Base-by-base conservation (phyloP, 2,113 vertebrate species). In the Erinaceus europaeus region DNA sequence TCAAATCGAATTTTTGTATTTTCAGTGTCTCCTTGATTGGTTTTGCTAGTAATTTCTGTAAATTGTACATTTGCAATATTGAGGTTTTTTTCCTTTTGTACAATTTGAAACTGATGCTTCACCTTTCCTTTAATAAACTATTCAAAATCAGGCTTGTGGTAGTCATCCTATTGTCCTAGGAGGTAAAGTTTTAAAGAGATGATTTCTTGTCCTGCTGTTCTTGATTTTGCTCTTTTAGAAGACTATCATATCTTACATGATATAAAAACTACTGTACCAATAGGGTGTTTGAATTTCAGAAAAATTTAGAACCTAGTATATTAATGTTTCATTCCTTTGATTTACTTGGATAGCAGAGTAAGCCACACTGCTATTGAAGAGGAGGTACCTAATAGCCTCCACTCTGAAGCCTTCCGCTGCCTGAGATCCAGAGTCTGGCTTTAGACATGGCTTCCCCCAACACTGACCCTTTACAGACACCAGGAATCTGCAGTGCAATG, bases 61-160 rank as follows among this genome's bases (percentile, higher is more conserved):
- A 98, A 98, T 98, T 98, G 98, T 98, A 98, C 98, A 98, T 98
- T 98, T 98, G 97, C 97, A 97, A 98, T 98, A 98, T 97, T n/a
- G 96, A 98, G 96, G 96, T 94, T 97, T 97, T 98, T 97, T 98
- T 98, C 97, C 97, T 98, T 98, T 98, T 99, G 98, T 99, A 99
- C 98, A 98, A 98, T 98, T 98, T 98, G 98, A 98, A 98, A 98
- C 97, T 98, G 97, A 98, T 98, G 98, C 98, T 98, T 98, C 97
- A 98, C 97, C 97, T 98, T 98, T 98, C 98, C 98, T 98, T 98
- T 98, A 98, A 98, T 98, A 98, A 98, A 98, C 98, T 98, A 97
- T 98, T 98, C 97, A 97, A 98, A 98, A 98, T 97, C 96, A 97
- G 95, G 94, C 93, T 93, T 97, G 96, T 90, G 91, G 96, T 95